Evolutionary conservation across 2,888 invertebrate genomes (phyloP).

Genomic region (Tipula helvola): DNA sequence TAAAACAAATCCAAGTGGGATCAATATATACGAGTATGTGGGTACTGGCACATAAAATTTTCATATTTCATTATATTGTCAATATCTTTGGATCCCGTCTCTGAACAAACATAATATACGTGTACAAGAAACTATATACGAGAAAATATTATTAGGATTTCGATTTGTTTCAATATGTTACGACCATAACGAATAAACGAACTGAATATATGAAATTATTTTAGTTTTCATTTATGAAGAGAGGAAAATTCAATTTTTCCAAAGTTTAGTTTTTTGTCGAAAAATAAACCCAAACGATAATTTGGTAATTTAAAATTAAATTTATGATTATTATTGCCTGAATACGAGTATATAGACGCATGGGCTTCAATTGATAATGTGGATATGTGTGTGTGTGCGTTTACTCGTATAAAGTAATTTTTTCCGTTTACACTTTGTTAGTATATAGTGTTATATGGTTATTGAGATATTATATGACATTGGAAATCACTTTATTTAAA

Average conservation of each 20-base stretch:
- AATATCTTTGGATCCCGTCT: not conserved
- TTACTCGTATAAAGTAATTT: too few species aligned
- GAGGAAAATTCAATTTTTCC: not conserved
- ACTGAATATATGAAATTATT: not conserved
- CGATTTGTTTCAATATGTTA: conserved; percentile 4
- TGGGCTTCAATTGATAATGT: not conserved
- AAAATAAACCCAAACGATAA: not conserved
- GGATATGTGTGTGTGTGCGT: too few species aligned
- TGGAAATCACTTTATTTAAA: too few species aligned
- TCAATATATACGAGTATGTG: not conserved
- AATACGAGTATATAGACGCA: not conserved
- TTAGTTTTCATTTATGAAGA: not conserved
- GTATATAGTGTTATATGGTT: too few species aligned
- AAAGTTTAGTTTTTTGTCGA: not conserved
- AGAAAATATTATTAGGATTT: not conserved
- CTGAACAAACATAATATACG: not conserved
- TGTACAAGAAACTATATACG: not conserved
- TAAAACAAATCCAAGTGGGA: not conserved
- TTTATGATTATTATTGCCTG: not conserved
- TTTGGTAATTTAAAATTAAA: not conserved
- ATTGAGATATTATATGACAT: too few species aligned
- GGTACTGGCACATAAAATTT: not conserved
- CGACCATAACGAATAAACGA: not conserved
- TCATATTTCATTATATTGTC: not conserved
- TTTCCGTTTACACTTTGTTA: too few species aligned